Evolutionary conservation across 2,113 vertebrate species (phyloP).

Genomic region (Cariama cristata): DNA sequence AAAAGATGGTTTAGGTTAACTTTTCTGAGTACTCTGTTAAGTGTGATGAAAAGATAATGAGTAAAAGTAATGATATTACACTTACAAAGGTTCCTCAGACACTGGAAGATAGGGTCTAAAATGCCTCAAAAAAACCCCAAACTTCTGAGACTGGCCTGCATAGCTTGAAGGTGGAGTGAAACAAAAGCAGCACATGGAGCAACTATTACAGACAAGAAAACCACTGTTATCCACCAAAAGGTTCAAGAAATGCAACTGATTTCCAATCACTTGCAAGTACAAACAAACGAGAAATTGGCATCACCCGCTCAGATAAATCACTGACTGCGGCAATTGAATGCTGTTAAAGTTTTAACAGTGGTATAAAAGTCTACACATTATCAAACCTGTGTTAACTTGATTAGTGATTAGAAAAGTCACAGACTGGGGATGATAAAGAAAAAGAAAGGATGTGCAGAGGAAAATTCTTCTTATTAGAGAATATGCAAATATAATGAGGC

Average conservation of each 20-base stretch:
- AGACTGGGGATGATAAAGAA: not conserved
- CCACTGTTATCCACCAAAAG: not conserved
- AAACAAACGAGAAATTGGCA: not conserved
- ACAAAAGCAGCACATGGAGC: not conserved
- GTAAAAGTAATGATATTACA: not conserved
- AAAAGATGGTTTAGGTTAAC: not conserved
- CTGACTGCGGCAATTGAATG: not conserved
- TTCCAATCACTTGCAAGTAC: not conserved
- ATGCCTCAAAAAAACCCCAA: not conserved
- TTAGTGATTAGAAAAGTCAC: not conserved
- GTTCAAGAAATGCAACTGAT: not conserved
- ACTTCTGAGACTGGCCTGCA: not conserved
- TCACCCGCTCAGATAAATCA: not conserved
- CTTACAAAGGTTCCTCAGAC: not conserved
- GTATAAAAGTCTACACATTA: not conserved
- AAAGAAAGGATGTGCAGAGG: not conserved
- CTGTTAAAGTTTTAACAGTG: not conserved
- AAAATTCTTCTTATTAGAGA: not conserved
- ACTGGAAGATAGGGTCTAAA: not conserved
- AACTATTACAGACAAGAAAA: not conserved
- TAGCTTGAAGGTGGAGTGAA: not conserved
- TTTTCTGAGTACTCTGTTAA: not conserved
- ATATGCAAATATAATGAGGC: not conserved
- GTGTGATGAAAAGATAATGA: not conserved
- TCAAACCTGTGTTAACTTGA: not conserved